A percentile compares a stretch with the other conserved stretches of the same genome.
Conservation (phyloP, 2,888 invertebrate species). For the Dysmachus trigonus region DNA sequence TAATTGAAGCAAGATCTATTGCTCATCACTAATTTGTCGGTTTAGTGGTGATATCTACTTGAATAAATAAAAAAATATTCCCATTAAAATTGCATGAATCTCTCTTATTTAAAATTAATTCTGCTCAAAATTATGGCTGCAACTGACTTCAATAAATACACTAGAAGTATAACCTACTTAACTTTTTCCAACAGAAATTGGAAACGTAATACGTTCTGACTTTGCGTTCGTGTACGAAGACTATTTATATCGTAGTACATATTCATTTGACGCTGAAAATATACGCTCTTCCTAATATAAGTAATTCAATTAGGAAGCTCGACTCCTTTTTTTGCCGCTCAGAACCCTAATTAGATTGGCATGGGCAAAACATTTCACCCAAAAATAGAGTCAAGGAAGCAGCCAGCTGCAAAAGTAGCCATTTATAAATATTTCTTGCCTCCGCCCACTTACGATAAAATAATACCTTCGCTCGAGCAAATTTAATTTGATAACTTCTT, state of each 20-base stretch:
- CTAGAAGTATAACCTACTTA: background rate
- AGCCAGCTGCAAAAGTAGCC: background rate
- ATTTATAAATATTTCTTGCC: background rate
- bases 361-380: background rate
- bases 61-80: too few relatives aligned
- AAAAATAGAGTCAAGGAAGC: background rate
- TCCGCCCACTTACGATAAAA: background rate
- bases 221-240: background rate
- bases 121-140: too few relatives aligned
- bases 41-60: too few relatives aligned
- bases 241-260: background rate
- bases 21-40: too few relatives aligned
- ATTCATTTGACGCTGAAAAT: background rate
- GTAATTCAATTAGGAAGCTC: background rate
- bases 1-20: too few relatives aligned
- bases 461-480: background rate
- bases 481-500: background rate
- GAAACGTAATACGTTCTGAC: background rate
- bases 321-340: background rate
- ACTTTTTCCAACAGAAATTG: background rate
- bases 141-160: background rate
- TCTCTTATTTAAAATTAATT: too few relatives aligned
- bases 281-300: background rate
- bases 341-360: background rate
- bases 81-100: too few relatives aligned